Conservation (phyloP, 1,140 invertebrate species). For the Homarus americanus region DNA sequence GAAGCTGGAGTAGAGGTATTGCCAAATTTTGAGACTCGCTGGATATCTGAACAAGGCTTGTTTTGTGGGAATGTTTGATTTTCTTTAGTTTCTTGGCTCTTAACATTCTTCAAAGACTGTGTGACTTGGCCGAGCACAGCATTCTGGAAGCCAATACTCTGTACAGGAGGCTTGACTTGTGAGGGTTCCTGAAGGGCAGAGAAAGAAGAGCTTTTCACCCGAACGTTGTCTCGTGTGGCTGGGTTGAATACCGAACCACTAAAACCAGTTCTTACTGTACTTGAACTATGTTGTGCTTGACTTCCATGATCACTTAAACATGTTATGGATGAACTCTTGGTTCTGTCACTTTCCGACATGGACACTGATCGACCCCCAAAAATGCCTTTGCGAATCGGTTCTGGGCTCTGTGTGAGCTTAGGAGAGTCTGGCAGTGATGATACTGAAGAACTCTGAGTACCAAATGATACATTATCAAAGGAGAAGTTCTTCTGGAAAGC, state of each 20-base stretch:
- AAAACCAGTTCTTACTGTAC: background rate
- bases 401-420: constrained; percentile 31
- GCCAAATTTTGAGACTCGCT: constrained; percentile 31
- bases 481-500: constrained; percentile 58
- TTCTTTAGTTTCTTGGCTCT: constrained; percentile 20
- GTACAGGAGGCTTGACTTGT: background rate
- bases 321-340: constrained; percentile 56
- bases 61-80: constrained; percentile 47
- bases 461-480: constrained; percentile 48
- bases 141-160: constrained; percentile 20
- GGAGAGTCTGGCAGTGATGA: constrained; percentile 61
- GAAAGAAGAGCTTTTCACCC: constrained; percentile 52
- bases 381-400: background rate
- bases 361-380: constrained; percentile 27
- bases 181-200: constrained; percentile 38
- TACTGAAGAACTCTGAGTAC: constrained; percentile 28
- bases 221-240: constrained; percentile 42
- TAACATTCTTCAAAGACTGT: constrained; percentile 52
- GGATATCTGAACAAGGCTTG: constrained; percentile 11
- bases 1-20: constrained; percentile 7
- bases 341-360: constrained; percentile 52
- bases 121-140: constrained; percentile 33
- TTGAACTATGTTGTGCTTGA: background rate
- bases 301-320: constrained; percentile 19
- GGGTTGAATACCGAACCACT: constrained; percentile 13